Evolutionary conservation across 2,113 vertebrate genomes (phyloP).

Genomic region (Istiophorus platypterus): DNA sequence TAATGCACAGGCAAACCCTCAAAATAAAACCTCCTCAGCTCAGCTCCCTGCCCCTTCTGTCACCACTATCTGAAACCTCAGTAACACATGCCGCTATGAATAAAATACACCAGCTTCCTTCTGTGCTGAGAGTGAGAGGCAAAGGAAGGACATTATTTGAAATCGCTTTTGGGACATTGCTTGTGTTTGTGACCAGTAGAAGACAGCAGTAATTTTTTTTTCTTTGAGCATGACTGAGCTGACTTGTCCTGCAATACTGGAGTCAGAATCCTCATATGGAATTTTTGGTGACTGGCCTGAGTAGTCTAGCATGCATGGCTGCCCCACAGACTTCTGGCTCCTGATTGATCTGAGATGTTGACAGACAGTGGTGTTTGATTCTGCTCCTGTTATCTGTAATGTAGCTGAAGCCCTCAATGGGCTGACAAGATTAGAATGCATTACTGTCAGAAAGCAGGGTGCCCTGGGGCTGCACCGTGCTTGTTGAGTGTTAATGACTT

Average conservation of each 20-base stretch:
- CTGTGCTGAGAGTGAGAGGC: constrained; percentile 32
- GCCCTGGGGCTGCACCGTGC: constrained; percentile 74
- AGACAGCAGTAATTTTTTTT: constrained; percentile 28
- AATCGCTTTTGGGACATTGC: constrained; percentile 43
- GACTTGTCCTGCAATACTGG: background rate
- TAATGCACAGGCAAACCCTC: constrained; percentile 75
- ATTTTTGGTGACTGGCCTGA: constrained; percentile 49
- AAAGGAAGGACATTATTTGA: constrained; percentile 59
- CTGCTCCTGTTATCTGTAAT: constrained; percentile 82
- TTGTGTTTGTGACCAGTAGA: constrained; percentile 44
- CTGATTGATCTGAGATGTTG: constrained; percentile 81
- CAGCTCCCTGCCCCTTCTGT: constrained; percentile 23
- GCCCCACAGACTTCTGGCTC: constrained; percentile 64
- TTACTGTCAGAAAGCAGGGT: constrained; percentile 79
- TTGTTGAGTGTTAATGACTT: constrained; percentile 81
- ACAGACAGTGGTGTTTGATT: constrained; percentile 78
- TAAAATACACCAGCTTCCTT: constrained; percentile 62
- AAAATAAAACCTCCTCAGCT: constrained; percentile 57
- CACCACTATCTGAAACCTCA: constrained; percentile 46
- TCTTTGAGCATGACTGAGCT: constrained; percentile 1
- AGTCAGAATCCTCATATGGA: constrained; percentile 9
- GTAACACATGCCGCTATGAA: constrained; percentile 63
- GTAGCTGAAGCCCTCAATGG: constrained; percentile 80
- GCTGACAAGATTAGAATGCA: constrained; percentile 84
- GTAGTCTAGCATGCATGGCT: constrained; percentile 49